Base-by-base conservation (phyloP, 2,797 vertebrate species). In the Denticeps clupeoides region DNA sequence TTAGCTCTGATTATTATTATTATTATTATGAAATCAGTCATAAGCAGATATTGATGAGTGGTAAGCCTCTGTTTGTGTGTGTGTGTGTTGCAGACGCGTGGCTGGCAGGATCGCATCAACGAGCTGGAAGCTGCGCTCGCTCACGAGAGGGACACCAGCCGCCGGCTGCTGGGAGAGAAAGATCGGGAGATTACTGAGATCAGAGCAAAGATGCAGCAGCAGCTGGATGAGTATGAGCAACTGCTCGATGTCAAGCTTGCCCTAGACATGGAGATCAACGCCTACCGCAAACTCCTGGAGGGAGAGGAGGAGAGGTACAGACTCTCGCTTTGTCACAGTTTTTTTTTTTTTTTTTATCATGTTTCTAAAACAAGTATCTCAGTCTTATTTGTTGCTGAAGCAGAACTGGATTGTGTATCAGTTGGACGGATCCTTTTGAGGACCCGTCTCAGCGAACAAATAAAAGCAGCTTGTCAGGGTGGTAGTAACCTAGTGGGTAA, bases 201-300 rank as follows among this genome's bases (percentile, higher is more conserved):
- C 40, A 72, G 79, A 46, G 71, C 65, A 49, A 81, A 74, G 65
- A 90, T 94, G 87, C 86, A 90, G 61, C 72, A 79, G 1, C 90
- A 93, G 59, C 72, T 97, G 50, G 78, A 64, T 0, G 85, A 91
- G 22, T 93, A 91, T 0, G 87, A 92, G 11, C 82, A 92, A 45
- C 85, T 97, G 49, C 77, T 97, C 51, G 90, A 96, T 41, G 84
- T 95, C 2, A 97, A 97, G 53, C 75, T 94, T 51, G 87, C 90
- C 4, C 73, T 94, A 54, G 91, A 96, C 78, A 87, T 89, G 88
- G 93, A 97, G 72, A 97, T 97, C 65, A 84, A 53, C 7, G 88
- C 90, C 31, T 96, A 97, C 43, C 78, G 89, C 56, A 91, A 92
- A 32, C 72, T 97, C 16, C 66, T 97, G 56, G 93, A 96, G 58